Evolutionary conservation across 1,140 invertebrate genomes (phyloP), one percentile per base, ranked within the genome.

Genomic region (Armadillidium nasatum): DNA sequence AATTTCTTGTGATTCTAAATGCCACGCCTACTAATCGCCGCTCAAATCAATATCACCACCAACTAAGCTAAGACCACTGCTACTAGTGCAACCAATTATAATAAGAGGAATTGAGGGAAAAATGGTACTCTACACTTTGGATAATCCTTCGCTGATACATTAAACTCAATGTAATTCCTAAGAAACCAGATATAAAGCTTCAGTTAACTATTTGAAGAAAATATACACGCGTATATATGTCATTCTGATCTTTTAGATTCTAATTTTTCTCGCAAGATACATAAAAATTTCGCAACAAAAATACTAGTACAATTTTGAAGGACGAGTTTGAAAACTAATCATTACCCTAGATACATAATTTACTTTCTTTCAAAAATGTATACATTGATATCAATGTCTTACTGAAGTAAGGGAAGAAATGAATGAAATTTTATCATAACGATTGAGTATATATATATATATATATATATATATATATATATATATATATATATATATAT

Each of bases 401-500:
- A n/a, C n/a, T n/a, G n/a, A n/a, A n/a, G n/a, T n/a, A n/a, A n/a
- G n/a, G n/a, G n/a, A n/a, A n/a, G n/a, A n/a, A n/a, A n/a, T n/a
- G n/a, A n/a, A n/a, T n/a, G n/a, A n/a, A n/a, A n/a, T n/a, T n/a
- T n/a, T n/a, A n/a, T n/a, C n/a, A 50, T 10, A 50, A 50, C 9
- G 15, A 50, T 50, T 50, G 46, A 50, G 15, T 15, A 15, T 15
- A 50, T 15, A 50, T 15, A 50, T 15, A 50, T 15, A 15, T 50
- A 15, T 50, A 50, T 50, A 50, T 50, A 50, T 50, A 50, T 50
- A 50, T 50, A 50, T 50, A 50, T 50, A 50, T 50, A 50, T 50
- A 50, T 50, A 50, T 50, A 50, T 50, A 50, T 50, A 50, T 50
- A 50, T 50, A 50, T 50, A 50, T 50, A 50, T 50, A 50, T 50